Evolutionary conservation across 1,140 invertebrate genomes (phyloP), one percentile per base, ranked within the genome.

Genomic region (Platyscapa corneri): DNA sequence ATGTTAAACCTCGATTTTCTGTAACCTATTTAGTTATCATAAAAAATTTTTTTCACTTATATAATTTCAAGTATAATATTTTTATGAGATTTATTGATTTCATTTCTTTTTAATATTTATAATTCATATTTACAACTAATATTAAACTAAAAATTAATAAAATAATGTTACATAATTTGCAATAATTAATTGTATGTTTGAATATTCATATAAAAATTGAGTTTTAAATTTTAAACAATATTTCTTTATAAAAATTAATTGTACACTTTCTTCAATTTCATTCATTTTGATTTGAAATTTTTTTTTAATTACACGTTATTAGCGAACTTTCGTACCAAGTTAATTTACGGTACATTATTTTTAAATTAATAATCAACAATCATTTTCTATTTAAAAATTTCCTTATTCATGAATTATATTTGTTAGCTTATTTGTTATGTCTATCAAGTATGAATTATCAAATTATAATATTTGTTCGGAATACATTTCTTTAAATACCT

Each of bases 1-100:
- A 74, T 74, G 42, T 74, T 74, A 42, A n/a, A 39, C 32, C 14
- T 39, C 34, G 37, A 34, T 34, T 30, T 67, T 34, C 23, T 67
- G 30, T 67, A 67, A 67, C 64, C 64, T 67, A 67, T 67, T 67
- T 67, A 67, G 3, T 67, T 67, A 67, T 67, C 30, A 10, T 34
- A 34, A 67, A 34, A 67, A 67, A 67, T 14, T 67, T 67, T 67
- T 34, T 67, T 12, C 16, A 67, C 32, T 67, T 18, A 67, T 32
- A 67, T 34, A 34, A 32, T 34, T 67, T 34, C 30, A 67, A 67
- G 32, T 67, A 67, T 67, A 67, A 2, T 18, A 67, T 34, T 67
- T 34, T 32, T 10, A 16, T 32, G 32, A 67, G 64, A 67, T 67
- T 34, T 32, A 34, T 32, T 67, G 18, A 67, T n/a, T n/a, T 64